phyloP scores from a whole-genome alignment of 2,113 vertebrate species.

The Ctenomys sociabilis region DNA sequence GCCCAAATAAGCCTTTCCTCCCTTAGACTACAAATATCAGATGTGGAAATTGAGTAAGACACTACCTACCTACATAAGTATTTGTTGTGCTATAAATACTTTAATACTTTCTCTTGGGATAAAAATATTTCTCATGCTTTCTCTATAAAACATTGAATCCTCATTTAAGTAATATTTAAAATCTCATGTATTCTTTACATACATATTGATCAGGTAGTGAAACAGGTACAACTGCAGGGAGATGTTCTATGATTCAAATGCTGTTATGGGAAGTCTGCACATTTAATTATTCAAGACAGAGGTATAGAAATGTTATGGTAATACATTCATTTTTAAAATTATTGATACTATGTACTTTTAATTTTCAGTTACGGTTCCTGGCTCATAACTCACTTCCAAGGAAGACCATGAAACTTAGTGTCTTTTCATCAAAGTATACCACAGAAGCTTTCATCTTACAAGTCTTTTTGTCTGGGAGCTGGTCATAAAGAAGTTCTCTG shows the following conservation, averaged over 20 bases:
- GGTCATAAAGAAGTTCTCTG: background rate
- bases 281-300: conserved; percentile 10
- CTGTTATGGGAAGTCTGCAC: background rate
- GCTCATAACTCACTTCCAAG: background rate
- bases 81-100: background rate
- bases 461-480: background rate
- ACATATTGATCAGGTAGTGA: conserved; percentile 7
- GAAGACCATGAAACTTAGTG: background rate
- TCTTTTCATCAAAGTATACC: background rate
- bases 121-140: conserved; percentile 23
- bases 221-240: conserved; percentile 2
- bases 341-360: background rate
- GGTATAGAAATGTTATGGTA: background rate
- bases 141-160: conserved; percentile 33
- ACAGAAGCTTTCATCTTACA: background rate
- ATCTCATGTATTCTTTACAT: background rate
- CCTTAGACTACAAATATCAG: background rate
- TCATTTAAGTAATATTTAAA: conserved; percentile 52
- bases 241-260: conserved; percentile 30
- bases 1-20: background rate
- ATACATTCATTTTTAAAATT: background rate
- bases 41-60: background rate
- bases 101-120: background rate
- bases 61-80: background rate
- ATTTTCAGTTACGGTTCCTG: background rate